Evolutionary conservation across 2,888 invertebrate species (phyloP), one percentile per base, ranked within the genome.

Genomic region (Hydriomena furcata): DNA sequence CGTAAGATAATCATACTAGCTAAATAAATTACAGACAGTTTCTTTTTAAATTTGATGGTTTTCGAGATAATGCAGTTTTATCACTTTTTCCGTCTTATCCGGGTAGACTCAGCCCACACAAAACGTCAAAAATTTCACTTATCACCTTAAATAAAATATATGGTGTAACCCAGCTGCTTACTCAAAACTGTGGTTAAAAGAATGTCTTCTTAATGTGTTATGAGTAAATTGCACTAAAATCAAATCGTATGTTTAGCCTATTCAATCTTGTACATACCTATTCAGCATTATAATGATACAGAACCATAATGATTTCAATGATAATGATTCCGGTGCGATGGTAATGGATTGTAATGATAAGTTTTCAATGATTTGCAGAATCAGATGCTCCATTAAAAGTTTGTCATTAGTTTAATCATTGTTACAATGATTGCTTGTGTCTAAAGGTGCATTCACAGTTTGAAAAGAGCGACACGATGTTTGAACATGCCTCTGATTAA

Each of bases 131-230:
- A n/a, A n/a, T n/a, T n/a, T n/a, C n/a, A n/a, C 2, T 17, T 17
- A 17, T 17, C 4, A 3, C 2, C 4, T 17, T 17, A 2, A 17
- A 2, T 17, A 17, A 17, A 17, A 4, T 4, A 10, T 28, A 11
- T 10, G 11, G 8, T 3, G 2, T 34, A 8, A 32, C 0, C 27
- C n/a, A 34, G 20, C 42, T 17, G 34, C 3, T 13, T 13, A 12
- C 6, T n/a, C 5, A 1, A 7, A 5, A n/a, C 30, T 37, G 23
- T 23, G 44, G 12, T 3, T 12, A 6, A n/a, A 11, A 27, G 1
- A 25, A 28, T 20, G 30, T 24, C 20, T 24, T 46, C 20, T 20
- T 42, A 36, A 48, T 49, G 42, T 36, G 25, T 24, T 32, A 34
- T 10, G 32, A 41, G 34, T 34, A 40, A 38, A 38, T 31, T 31